phyloP scores from a whole-genome alignment of 2,888 invertebrate genomes.

The Agrotis segetum region DNA sequence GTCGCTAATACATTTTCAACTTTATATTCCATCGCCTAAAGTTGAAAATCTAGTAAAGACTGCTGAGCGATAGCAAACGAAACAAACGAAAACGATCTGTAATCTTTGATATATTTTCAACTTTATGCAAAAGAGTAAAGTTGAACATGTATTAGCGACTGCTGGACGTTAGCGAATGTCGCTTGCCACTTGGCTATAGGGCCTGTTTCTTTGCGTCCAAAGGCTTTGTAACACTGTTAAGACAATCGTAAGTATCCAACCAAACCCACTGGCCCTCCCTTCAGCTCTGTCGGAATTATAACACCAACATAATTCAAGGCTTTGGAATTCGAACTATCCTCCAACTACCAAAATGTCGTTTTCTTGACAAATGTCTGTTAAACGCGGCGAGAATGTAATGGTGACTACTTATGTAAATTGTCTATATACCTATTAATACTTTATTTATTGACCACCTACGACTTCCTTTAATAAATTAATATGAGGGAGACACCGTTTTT shows the following conservation, averaged over 20 bases:
- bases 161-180: no score
- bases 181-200: no score
- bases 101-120: no score
- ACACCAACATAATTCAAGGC: slow-evolving; percentile 24
- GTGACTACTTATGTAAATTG: slow-evolving; percentile 50
- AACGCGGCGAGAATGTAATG: slow-evolving; percentile 17
- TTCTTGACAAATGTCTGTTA: slow-evolving; percentile 38
- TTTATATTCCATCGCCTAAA: no score
- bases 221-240: no score
- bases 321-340: slow-evolving; percentile 20
- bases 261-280: not conserved
- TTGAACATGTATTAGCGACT: no score
- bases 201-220: no score
- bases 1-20: no score
- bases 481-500: slow-evolving; percentile 21
- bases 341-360: slow-evolving; percentile 26
- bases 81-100: no score
- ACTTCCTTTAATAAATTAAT: slow-evolving; percentile 31
- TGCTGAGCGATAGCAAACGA: no score
- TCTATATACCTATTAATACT: not conserved
- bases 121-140: no score
- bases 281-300: slow-evolving; percentile 24
- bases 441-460: slow-evolving; percentile 37
- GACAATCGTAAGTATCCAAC: not conserved
- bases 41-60: no score